Evolutionary conservation across 2,113 vertebrate genomes (phyloP), one percentile per base, ranked within the genome.

Genomic region (Etheostoma spectabile): DNA sequence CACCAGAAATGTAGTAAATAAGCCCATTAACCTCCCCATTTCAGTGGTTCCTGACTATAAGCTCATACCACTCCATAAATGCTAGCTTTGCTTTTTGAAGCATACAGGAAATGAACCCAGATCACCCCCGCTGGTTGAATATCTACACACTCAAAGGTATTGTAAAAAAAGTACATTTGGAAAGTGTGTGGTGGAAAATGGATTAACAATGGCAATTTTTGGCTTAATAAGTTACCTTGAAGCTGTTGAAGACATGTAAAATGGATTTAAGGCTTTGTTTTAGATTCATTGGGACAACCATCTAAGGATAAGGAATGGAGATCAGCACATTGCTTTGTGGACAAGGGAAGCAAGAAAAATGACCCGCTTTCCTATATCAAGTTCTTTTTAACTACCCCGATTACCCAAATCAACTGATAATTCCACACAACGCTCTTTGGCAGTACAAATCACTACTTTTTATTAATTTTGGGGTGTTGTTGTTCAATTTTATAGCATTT

Each of bases 191-290:
- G 45, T 27, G 14, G 63, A 48, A 22, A 30, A 48, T 3, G 5
- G 49, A 45, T 75, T 46, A 55, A n/a, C 45, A 1, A 5, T 53
- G 7, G 3, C 0, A 1, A 24, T 62, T 77, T 49, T 27, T 21
- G 13, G 8, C 42, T 65, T 57, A 56, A 56, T 74, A 68, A 67
- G 27, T 51, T 14, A 69, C 71, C 24, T 35, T 63, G 30, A 45
- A 45, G 49, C 60, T 52, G 38, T 62, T 56, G 72, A 80, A 61
- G 22, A 49, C 19, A 57, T 42, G 10, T n/a, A 42, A 65, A 45
- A 52, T 74, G 24, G 49, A 59, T 79, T 76, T 19, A 61, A 56
- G 21, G 66, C 38, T 75, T n/a, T 38, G 33, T 69, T 79, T 61
- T 45, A 33, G 24, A 64, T 79, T n/a, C 15, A 35, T 68, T 56